Evolutionary conservation across 1,140 invertebrate genomes (phyloP).

Genomic region (Leptoteleia sp.): DNA sequence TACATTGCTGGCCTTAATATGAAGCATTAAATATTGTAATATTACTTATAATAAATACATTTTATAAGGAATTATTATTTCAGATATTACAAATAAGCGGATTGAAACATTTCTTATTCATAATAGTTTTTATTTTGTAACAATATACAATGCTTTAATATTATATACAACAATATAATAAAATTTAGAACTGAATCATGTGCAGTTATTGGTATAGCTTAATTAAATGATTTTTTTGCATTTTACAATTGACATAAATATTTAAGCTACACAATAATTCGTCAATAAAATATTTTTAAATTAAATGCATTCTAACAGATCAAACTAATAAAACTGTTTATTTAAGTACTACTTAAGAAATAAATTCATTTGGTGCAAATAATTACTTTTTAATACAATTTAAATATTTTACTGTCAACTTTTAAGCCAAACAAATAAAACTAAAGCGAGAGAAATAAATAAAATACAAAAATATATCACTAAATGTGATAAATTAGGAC

Average conservation of each 20-base stretch:
- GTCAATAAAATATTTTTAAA: not conserved
- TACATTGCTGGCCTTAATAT: too few relatives aligned
- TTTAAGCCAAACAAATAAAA: not conserved
- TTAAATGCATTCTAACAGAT: not conserved
- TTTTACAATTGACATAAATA: slow-evolving; percentile 3
- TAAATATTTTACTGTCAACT: too few relatives aligned
- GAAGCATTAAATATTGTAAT: too few relatives aligned
- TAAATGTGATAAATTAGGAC: not conserved
- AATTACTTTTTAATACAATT: not conserved
- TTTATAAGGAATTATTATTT: too few relatives aligned
- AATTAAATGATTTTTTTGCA: slow-evolving; percentile 2
- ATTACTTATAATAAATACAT: too few relatives aligned
- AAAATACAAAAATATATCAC: slow-evolving; percentile 7
- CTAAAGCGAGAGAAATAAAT: not conserved
- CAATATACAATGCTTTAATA: slow-evolving; percentile 23
- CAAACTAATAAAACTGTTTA: not conserved
- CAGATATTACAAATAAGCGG: too few relatives aligned
- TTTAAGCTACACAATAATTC: slow-evolving; percentile 1
- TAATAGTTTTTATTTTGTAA: slow-evolving; percentile 28
- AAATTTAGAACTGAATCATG: slow-evolving; percentile 19
- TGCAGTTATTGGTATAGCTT: not conserved
- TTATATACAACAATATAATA: slow-evolving; percentile 29
- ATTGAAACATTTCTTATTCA: not conserved
- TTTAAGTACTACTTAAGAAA: not conserved
- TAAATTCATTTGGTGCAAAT: not conserved